phyloP scores from a whole-genome alignment of 1,140 invertebrate species.

The Micrasema longulum region DNA sequence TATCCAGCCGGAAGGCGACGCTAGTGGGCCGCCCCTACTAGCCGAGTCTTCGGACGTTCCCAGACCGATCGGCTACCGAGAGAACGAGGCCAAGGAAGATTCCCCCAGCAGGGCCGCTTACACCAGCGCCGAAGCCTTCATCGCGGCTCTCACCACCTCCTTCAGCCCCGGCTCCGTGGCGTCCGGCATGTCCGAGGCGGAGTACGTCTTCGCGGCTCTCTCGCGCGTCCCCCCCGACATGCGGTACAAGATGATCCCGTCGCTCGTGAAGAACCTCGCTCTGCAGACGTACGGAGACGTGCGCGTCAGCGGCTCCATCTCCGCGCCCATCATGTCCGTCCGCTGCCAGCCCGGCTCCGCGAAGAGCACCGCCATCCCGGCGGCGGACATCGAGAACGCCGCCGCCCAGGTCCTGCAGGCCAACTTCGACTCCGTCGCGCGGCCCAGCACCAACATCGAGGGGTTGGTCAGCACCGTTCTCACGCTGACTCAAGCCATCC shows the following conservation, averaged over 20 bases:
- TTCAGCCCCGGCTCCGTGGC: background rate
- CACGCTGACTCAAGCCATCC: constrained; percentile 7
- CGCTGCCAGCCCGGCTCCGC: constrained; percentile 2
- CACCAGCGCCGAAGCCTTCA: constrained; percentile 17
- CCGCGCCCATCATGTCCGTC: constrained; percentile 25
- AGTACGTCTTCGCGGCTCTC: constrained; percentile 28
- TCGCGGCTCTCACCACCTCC: background rate
- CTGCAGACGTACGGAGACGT: constrained; percentile 29
- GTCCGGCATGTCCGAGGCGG: constrained; percentile 18
- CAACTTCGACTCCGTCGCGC: background rate
- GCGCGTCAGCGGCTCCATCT: constrained; percentile 16
- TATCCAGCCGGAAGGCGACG: background rate
- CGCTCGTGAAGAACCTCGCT: constrained; percentile 24
- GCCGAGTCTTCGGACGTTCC: background rate
- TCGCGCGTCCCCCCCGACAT: constrained; percentile 23
- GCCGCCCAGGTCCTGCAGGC: constrained; percentile 23
- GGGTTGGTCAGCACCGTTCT: constrained; percentile 18
- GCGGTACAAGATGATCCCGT: constrained; percentile 23
- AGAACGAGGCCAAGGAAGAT: background rate
- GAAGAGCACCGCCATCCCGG: background rate
- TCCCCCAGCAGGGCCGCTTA: background rate
- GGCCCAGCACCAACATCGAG: constrained; percentile 14
- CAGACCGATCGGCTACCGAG: background rate
- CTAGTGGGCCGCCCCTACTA: no score
- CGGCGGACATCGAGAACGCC: constrained; percentile 13